These are phyloP conservation scores for Brachypalpus laphriformis DNA, from an alignment of 2,888 invertebrate species.

Conservation along the genomic window DNA sequence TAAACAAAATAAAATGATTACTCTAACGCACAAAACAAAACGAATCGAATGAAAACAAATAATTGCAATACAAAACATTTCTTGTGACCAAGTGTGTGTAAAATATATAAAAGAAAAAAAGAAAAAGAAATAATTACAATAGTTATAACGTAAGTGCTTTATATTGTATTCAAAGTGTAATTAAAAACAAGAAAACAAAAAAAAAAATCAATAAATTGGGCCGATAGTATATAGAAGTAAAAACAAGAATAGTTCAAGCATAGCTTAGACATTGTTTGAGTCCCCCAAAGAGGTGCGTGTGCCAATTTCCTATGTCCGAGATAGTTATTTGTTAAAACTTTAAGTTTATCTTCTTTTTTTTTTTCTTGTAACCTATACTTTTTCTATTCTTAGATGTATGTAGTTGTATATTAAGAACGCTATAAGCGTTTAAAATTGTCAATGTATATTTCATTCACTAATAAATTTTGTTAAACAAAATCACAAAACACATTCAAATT, in stretches of 20 bases:
- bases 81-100: slow-evolving; percentile 36
- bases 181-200: not conserved
- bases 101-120: slow-evolving; percentile 33
- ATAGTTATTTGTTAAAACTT: slow-evolving; percentile 44
- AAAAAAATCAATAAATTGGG: not conserved
- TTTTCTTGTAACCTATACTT: slow-evolving; percentile 11
- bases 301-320: slow-evolving; percentile 65
- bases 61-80: slow-evolving; percentile 53
- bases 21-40: slow-evolving; percentile 60
- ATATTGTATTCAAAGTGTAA: slow-evolving; percentile 35
- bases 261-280: slow-evolving; percentile 21
- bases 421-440: slow-evolving; percentile 56
- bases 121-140: slow-evolving; percentile 39
- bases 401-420: slow-evolving; percentile 37
- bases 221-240: slow-evolving; percentile 11
- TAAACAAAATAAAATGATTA: slow-evolving; percentile 18
- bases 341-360: not conserved
- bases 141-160: slow-evolving; percentile 53
- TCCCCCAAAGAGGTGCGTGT: slow-evolving; percentile 59
- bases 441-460: slow-evolving; percentile 53
- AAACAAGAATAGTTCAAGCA: slow-evolving; percentile 27
- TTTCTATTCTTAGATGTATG: slow-evolving; percentile 50
- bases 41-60: slow-evolving; percentile 8
- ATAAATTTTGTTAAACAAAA: slow-evolving; percentile 66
- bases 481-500: slow-evolving; percentile 10